phyloP scores from a whole-genome alignment of 2,797 vertebrate species.

The Amphiprion clarkii region DNA sequence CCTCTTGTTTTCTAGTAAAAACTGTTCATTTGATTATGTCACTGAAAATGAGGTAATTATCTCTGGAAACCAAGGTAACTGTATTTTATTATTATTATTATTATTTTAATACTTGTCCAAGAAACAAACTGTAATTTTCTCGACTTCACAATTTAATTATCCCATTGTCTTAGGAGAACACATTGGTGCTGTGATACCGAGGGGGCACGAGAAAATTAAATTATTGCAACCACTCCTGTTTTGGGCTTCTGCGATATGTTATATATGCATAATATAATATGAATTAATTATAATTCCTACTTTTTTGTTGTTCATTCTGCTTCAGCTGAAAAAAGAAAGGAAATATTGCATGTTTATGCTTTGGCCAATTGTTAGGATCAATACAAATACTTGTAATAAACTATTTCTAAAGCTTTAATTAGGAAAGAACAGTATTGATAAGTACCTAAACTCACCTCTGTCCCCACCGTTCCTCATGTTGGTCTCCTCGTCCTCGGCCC shows the following conservation, averaged over 20 bases:
- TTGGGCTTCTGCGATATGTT: neutral
- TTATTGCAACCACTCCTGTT: neutral
- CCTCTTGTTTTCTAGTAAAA: neutral
- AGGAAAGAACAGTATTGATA: neutral
- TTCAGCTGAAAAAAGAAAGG: slow-evolving; percentile 64
- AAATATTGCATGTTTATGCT: slow-evolving; percentile 31
- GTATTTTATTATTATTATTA: no score
- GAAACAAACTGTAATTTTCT: no score
- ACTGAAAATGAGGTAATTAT: neutral
- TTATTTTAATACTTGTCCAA: no score
- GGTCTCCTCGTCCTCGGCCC: slow-evolving; percentile 88
- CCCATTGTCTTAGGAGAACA: neutral
- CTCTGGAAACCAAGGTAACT: neutral
- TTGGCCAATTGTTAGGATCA: neutral
- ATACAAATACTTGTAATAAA: neutral
- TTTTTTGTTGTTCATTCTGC: slow-evolving; percentile 68
- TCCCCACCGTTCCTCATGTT: slow-evolving; percentile 94
- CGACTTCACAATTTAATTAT: neutral
- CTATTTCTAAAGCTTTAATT: neutral
- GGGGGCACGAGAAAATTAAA: neutral
- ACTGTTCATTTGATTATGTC: neutral
- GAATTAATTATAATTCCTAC: slow-evolving; percentile 59
- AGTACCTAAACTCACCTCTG: slow-evolving; percentile 83
- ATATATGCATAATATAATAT: slow-evolving; percentile 16
- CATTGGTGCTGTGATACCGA: neutral